These are phyloP conservation scores for Chirona hameri DNA, from an alignment of 2,888 invertebrate genomes.

Conservation along the genomic window DNA sequence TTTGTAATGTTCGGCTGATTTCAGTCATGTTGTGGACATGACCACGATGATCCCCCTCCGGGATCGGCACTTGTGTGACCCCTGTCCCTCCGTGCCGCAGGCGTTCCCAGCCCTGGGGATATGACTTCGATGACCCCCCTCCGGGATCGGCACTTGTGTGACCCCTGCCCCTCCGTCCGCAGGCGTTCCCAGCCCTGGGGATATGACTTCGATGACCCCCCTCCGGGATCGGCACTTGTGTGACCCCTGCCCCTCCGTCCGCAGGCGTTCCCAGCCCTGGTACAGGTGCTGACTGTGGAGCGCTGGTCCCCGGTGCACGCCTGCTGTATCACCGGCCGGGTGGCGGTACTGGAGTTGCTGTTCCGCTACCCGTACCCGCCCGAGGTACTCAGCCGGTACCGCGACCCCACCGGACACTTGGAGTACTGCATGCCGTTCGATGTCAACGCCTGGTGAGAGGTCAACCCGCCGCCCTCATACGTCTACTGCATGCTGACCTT, in stretches of 20 bases:
- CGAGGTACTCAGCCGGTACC: slow-evolving; percentile 59
- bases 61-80: too few relatives aligned
- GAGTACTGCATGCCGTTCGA: slow-evolving; percentile 88
- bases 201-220: too few relatives aligned
- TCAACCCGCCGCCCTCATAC: too few relatives aligned
- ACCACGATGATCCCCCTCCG: too few relatives aligned
- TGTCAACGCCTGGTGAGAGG: slow-evolving; percentile 64
- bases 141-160: too few relatives aligned
- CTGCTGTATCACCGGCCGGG: slow-evolving; percentile 83
- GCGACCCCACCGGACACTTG: slow-evolving; percentile 68
- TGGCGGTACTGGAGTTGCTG: slow-evolving; percentile 68
- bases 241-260: not conserved
- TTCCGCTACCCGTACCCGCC: slow-evolving; percentile 75
- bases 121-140: too few relatives aligned
- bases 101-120: too few relatives aligned
- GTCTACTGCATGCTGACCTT: too few relatives aligned
- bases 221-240: too few relatives aligned
- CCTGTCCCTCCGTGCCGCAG: not conserved
- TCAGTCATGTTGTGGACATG: too few relatives aligned
- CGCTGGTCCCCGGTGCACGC: slow-evolving; percentile 90
- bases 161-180: not conserved
- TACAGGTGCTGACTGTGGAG: slow-evolving; percentile 81
- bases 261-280: slow-evolving; percentile 75
- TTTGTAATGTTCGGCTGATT: too few relatives aligned
- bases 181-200: slow-evolving; percentile 54